A percentile compares a stretch with the other conserved stretches of the same genome.
phyloP scores from a whole-genome alignment of 2,888 invertebrate genomes.

The Lasioglossum vierecki region DNA sequence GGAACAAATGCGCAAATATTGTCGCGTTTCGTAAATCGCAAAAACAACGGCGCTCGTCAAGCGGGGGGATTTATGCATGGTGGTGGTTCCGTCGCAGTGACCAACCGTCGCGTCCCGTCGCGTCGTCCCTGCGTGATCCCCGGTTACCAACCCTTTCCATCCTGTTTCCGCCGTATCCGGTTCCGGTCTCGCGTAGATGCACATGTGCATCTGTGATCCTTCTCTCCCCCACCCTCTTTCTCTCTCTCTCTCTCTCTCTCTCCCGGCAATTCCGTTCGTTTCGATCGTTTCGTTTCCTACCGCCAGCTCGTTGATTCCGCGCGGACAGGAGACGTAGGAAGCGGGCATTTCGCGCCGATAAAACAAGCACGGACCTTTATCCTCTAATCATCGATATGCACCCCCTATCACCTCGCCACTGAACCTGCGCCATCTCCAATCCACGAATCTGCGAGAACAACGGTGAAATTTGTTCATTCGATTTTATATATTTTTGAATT shows the following conservation, averaged over 20 bases:
- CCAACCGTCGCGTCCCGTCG: slow-evolving; percentile 38
- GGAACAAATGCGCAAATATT: slow-evolving; percentile 72
- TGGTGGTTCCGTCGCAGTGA: slow-evolving; percentile 68
- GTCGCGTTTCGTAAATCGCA: slow-evolving; percentile 72
- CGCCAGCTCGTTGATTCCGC: neutral
- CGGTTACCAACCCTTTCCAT: slow-evolving; percentile 38
- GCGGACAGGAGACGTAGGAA: slow-evolving; percentile 49
- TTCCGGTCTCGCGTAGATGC: slow-evolving; percentile 67
- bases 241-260: neutral
- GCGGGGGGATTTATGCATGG: slow-evolving; percentile 71
- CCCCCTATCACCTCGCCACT: neutral
- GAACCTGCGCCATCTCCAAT: neutral
- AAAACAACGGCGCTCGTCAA: slow-evolving; percentile 75
- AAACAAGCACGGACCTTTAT: neutral
- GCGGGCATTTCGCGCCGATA: slow-evolving; percentile 41
- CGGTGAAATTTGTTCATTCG: too few relatives aligned
- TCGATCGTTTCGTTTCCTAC: neutral
- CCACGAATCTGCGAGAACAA: neutral
- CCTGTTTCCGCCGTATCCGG: slow-evolving; percentile 61
- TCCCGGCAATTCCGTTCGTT: neutral
- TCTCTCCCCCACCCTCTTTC: neutral
- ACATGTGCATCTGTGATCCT: slow-evolving; percentile 58
- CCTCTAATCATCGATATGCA: neutral
- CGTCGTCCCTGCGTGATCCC: slow-evolving; percentile 13
- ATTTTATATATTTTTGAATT: too few relatives aligned